Evolutionary conservation across 2,113 vertebrate species (phyloP).

Genomic region (Potamarius usumacintae): DNA sequence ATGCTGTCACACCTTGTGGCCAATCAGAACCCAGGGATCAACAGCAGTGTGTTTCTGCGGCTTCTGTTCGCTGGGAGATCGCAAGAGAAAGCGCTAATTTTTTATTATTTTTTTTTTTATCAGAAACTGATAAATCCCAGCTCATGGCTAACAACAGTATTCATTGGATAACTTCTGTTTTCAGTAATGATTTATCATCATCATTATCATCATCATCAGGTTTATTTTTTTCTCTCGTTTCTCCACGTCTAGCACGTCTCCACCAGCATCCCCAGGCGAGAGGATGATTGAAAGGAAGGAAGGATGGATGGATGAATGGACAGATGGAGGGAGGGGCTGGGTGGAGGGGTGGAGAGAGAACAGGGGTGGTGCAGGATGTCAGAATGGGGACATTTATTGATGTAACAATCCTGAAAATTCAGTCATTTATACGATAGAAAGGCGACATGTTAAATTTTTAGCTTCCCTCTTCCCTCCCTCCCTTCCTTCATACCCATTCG

Average conservation of each 20-base stretch:
- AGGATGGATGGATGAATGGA: slow-evolving; percentile 26
- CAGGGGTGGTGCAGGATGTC: slow-evolving; percentile 36
- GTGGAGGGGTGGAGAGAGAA: slow-evolving; percentile 55
- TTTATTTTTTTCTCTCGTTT: not conserved
- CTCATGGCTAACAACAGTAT: not conserved
- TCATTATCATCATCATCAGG: slow-evolving; percentile 5
- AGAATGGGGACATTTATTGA: slow-evolving; percentile 2
- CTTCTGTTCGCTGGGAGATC: not conserved
- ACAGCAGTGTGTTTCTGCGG: no score
- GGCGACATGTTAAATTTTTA: not conserved
- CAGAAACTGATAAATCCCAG: not conserved
- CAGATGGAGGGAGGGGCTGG: slow-evolving; percentile 17
- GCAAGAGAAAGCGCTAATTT: not conserved
- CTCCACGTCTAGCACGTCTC: not conserved
- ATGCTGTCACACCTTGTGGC: not conserved
- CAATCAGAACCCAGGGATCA: not conserved
- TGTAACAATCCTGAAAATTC: not conserved
- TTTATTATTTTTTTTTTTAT: no score
- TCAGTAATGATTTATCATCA: not conserved
- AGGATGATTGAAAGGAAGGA: slow-evolving; percentile 20
- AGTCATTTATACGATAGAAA: not conserved
- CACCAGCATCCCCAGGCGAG: not conserved
- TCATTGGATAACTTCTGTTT: not conserved
- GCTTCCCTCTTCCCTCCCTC: slow-evolving; percentile 49
- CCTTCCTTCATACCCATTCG: slow-evolving; percentile 40